Percentiles rank a stretch among this genome's conserved stretches.
phyloP scores from a whole-genome alignment of 2,797 vertebrate genomes.

The Notolepis coatsorum region DNA sequence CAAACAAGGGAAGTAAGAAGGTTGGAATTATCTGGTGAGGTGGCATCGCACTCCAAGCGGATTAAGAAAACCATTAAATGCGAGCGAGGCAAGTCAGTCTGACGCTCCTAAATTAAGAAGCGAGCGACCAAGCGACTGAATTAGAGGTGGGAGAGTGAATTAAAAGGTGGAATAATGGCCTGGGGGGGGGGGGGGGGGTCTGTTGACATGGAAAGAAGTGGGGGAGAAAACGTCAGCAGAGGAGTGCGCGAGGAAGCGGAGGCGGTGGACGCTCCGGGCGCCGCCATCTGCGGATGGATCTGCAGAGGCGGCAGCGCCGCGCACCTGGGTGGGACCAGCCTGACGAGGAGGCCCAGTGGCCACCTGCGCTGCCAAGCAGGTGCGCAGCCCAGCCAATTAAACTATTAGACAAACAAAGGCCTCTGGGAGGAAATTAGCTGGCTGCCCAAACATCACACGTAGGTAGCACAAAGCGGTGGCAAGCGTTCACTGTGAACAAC shows the following conservation, averaged over 20 bases:
- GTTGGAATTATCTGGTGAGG: constrained; percentile 61
- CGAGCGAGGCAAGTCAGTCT: constrained; percentile 46
- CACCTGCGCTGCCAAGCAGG: constrained; percentile 82
- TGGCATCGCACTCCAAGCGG: constrained; percentile 60
- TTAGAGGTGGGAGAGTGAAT: constrained; percentile 59
- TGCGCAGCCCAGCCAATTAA: constrained; percentile 81
- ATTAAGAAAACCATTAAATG: constrained; percentile 70
- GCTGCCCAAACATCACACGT: constrained; percentile 65
- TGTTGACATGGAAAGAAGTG: constrained; percentile 42
- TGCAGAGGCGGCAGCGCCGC: constrained; percentile 71
- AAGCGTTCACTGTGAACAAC: constrained; percentile 62
- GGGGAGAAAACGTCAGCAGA: constrained; percentile 50
- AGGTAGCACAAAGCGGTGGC: constrained; percentile 63
- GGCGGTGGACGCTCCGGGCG: constrained; percentile 66
- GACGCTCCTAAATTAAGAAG: constrained; percentile 70
- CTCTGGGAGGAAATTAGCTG: constrained; percentile 79
- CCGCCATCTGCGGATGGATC: constrained; percentile 80
- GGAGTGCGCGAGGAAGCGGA: constrained; percentile 39
- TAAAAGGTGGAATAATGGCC: constrained; percentile 63
- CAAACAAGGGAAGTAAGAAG: constrained; percentile 65
- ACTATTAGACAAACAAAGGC: constrained; percentile 83
- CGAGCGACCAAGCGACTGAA: constrained; percentile 62
- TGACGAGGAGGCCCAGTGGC: constrained; percentile 72
- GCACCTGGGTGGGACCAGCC: constrained; percentile 82
- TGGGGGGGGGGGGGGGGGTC: constrained; percentile 26